Evolutionary conservation across 2,888 invertebrate species (phyloP).

Genomic region (Protophormia terraenovae): DNA sequence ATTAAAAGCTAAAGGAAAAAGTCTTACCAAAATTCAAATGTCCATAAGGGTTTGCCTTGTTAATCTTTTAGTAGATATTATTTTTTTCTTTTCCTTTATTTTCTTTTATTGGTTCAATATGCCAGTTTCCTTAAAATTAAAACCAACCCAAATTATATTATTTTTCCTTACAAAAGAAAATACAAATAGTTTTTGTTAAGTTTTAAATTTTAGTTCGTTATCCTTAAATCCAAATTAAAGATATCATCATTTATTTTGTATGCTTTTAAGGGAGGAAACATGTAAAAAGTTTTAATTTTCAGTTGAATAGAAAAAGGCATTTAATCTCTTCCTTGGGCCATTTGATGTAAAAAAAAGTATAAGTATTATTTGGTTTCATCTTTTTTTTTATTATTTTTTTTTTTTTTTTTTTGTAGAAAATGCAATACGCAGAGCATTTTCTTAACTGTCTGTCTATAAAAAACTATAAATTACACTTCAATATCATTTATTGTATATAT

Average conservation of each 20-base stretch:
- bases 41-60: constrained; percentile 3
- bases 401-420: not conserved
- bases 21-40: not conserved
- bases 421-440: constrained; percentile 24
- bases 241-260: constrained; percentile 30
- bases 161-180: not conserved
- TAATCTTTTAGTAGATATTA: not conserved
- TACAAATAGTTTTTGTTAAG: not conserved
- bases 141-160: not conserved
- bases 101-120: not conserved
- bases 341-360: constrained; percentile 35
- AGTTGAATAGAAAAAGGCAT: constrained; percentile 38
- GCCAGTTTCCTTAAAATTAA: not conserved
- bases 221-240: constrained; percentile 31
- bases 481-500: constrained; percentile 52
- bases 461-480: constrained; percentile 64
- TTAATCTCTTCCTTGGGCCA: constrained; percentile 50
- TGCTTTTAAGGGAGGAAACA: constrained; percentile 16
- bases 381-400: not conserved
- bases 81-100: not conserved
- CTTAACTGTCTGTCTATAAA: constrained; percentile 39
- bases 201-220: not conserved
- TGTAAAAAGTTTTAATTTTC: constrained; percentile 51
- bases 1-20: not conserved
- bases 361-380: constrained; percentile 31